phyloP scores from a whole-genome alignment of 1,140 invertebrate genomes.

The Euschistus heros region DNA sequence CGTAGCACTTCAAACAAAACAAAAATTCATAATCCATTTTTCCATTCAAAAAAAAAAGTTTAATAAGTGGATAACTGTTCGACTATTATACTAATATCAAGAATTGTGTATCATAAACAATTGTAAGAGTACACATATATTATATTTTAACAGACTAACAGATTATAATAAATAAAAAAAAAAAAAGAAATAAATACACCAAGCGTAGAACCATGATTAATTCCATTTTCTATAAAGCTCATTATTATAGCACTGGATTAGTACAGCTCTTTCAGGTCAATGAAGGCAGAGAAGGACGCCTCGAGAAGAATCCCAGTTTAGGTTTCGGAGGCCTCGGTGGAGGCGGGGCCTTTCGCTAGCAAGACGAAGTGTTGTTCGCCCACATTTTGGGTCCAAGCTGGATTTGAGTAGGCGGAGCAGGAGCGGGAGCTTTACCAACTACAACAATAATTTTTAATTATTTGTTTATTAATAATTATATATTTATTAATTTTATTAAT shows the following conservation, averaged over 20 bases:
- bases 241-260: neutral
- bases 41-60: too few species aligned
- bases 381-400: slow-evolving; percentile 24
- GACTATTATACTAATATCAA: neutral
- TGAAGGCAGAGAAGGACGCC: neutral
- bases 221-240: neutral
- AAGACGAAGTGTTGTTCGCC: slow-evolving; percentile 22
- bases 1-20: too few species aligned
- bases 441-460: neutral
- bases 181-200: neutral
- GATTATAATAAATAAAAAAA: neutral
- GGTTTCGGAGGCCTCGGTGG: neutral
- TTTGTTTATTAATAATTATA: too few species aligned
- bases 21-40: too few species aligned
- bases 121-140: neutral
- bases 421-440: slow-evolving; percentile 27
- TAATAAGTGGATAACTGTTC: too few species aligned
- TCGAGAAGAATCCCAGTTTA: neutral
- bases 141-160: neutral
- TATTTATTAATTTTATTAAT: too few species aligned
- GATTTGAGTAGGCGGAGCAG: slow-evolving; percentile 27
- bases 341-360: slow-evolving; percentile 22
- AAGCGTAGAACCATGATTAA: neutral
- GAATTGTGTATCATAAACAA: neutral
- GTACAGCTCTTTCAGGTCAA: neutral